These are phyloP conservation scores for Sebastes iracundus DNA, from an alignment of 2,797 vertebrate species.

Conservation along the genomic window DNA sequence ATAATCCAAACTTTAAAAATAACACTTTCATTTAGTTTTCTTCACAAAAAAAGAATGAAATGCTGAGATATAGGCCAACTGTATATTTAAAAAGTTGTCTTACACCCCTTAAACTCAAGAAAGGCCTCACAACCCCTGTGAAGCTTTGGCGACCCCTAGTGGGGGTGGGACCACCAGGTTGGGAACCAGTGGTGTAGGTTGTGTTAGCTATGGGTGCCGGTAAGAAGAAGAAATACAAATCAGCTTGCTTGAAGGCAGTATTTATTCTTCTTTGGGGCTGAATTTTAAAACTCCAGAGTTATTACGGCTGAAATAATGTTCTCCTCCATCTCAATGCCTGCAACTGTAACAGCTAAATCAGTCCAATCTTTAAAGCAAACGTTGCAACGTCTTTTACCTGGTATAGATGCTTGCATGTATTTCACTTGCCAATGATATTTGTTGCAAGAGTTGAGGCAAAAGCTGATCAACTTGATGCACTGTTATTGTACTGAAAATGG, in stretches of 20 bases:
- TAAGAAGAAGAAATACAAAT: neutral
- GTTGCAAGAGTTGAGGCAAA: neutral
- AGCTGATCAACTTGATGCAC: neutral
- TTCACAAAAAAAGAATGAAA: too few relatives aligned
- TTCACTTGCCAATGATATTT: neutral
- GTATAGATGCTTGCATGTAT: neutral
- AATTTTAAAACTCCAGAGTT: neutral
- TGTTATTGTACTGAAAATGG: neutral
- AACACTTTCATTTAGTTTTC: too few relatives aligned
- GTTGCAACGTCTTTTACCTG: neutral
- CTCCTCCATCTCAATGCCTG: neutral
- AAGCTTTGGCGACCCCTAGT: too few relatives aligned
- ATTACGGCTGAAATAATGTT: neutral
- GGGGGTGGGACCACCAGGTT: accelerated
- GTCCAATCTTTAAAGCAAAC: neutral
- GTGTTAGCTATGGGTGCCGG: neutral
- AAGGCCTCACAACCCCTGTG: too few relatives aligned
- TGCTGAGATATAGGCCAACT: too few relatives aligned
- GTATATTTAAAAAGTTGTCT: too few relatives aligned
- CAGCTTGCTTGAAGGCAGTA: neutral
- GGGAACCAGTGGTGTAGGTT: too few relatives aligned
- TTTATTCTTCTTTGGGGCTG: neutral
- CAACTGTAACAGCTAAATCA: neutral
- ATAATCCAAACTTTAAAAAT: too few relatives aligned
- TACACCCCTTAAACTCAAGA: too few relatives aligned